Evolutionary conservation across 1,140 invertebrate genomes (phyloP).

Genomic region (Drosophila dunni): DNA sequence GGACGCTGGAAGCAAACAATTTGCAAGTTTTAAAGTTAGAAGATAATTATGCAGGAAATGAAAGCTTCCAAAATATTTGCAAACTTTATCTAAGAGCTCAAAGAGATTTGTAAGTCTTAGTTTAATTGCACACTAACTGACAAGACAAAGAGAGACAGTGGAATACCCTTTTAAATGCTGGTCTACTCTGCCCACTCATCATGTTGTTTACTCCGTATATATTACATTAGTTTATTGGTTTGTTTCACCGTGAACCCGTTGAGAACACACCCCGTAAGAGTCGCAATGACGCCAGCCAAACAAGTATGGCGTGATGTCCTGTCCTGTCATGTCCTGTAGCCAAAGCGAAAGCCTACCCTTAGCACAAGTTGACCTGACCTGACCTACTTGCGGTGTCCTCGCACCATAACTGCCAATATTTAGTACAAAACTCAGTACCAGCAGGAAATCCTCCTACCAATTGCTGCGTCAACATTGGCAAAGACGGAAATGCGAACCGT

Average conservation of each 20-base stretch:
- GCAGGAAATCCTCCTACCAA: neutral
- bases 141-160: neutral
- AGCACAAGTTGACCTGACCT: constrained; percentile 55
- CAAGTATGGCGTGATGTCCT: constrained; percentile 60
- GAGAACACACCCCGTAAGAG: constrained; percentile 38
- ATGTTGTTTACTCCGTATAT: constrained; percentile 1
- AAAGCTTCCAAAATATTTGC: neutral
- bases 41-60: constrained; percentile 26
- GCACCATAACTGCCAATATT: neutral
- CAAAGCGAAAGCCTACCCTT: constrained; percentile 6
- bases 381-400: constrained; percentile 62
- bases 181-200: neutral
- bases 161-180: neutral
- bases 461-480: constrained; percentile 44
- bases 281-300: constrained; percentile 55
- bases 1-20: neutral
- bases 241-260: constrained; percentile 15
- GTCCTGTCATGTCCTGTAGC: neutral
- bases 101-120: no score
- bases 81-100: neutral
- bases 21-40: neutral
- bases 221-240: constrained; percentile 57
- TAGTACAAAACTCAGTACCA: neutral
- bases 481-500: constrained; percentile 47
- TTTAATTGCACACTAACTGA: no score